Evolutionary conservation across 2,113 vertebrate genomes (phyloP).

Genomic region (Phrynosoma blainvillii): DNA sequence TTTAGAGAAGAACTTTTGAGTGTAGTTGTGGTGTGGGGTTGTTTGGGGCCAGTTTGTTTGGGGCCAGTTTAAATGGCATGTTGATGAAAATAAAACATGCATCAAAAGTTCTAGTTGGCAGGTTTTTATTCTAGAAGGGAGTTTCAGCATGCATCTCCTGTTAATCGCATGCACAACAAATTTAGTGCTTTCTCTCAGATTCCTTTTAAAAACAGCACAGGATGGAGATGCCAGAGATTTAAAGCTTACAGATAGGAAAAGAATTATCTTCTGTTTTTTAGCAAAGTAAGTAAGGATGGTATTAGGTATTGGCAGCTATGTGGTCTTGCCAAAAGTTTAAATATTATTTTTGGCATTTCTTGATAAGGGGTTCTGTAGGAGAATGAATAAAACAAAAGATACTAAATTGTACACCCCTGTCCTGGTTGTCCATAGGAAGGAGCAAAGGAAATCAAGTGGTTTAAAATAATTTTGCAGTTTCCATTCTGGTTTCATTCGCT

Average conservation of each 20-base stretch:
- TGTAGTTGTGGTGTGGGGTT: neutral
- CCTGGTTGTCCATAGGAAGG: conserved; percentile 31
- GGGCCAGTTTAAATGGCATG: neutral
- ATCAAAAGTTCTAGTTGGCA: neutral
- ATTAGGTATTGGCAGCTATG: conserved; percentile 48
- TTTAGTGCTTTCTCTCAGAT: conserved; percentile 50
- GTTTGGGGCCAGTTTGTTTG: neutral
- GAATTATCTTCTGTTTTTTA: conserved; percentile 64
- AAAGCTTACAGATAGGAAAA: conserved; percentile 65
- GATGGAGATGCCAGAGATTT: conserved; percentile 26
- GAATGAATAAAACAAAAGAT: conserved; percentile 47
- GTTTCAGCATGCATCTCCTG: neutral
- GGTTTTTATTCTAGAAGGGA: neutral
- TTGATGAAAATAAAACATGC: neutral
- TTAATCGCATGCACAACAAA: conserved; percentile 27
- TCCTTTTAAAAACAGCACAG: conserved; percentile 26
- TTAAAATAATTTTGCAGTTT: conserved; percentile 39
- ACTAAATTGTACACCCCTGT: conserved; percentile 12
- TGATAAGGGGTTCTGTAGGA: conserved; percentile 53
- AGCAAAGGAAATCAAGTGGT: conserved; percentile 9
- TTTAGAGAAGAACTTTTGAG: neutral
- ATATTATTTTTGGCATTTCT: conserved; percentile 54
- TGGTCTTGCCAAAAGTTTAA: conserved; percentile 56
- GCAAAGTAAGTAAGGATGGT: conserved; percentile 43
- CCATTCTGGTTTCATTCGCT: conserved; percentile 49